Percentiles rank a stretch among this genome's conserved stretches.
phyloP scores from a whole-genome alignment of 1,140 invertebrate species.

The Drosophila fuyamai region DNA sequence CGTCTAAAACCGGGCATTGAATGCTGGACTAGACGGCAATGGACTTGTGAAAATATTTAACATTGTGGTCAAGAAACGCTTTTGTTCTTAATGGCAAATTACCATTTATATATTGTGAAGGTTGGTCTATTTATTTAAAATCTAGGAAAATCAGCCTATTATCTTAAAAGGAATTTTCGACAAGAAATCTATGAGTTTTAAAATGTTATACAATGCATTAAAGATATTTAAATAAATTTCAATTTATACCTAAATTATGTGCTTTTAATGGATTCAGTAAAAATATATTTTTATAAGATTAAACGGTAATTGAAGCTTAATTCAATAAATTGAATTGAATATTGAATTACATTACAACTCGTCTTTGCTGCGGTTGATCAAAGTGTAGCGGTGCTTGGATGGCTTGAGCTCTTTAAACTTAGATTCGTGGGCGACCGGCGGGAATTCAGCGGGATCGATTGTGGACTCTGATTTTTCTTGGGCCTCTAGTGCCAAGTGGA shows the following conservation, averaged over 20 bases:
- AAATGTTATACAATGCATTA: too few relatives aligned
- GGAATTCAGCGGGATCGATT: neutral
- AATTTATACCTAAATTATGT: too few relatives aligned
- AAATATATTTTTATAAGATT: neutral
- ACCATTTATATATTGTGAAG: neutral
- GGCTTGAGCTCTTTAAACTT: conserved; percentile 57
- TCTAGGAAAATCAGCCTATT: too few relatives aligned
- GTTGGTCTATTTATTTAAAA: too few relatives aligned
- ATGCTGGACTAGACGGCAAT: conserved; percentile 27
- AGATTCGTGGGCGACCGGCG: conserved; percentile 16
- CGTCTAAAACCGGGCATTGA: conserved; percentile 47
- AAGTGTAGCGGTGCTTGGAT: conserved; percentile 57
- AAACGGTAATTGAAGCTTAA: neutral
- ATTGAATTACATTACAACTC: conserved; percentile 37
- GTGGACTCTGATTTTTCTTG: neutral
- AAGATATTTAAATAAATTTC: too few relatives aligned
- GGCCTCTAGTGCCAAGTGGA: neutral
- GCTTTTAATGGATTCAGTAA: too few relatives aligned
- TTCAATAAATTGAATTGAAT: neutral
- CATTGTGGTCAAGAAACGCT: neutral
- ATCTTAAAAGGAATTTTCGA: too few relatives aligned
- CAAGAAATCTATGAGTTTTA: too few relatives aligned
- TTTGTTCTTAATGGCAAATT: neutral
- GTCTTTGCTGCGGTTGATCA: conserved; percentile 27
- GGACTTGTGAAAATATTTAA: conserved; percentile 34